Percentiles rank a stretch among this genome's conserved stretches.
These are phyloP conservation scores for Paralichthys olivaceus DNA, from an alignment of 2,113 vertebrate species.

Conservation along the genomic window DNA sequence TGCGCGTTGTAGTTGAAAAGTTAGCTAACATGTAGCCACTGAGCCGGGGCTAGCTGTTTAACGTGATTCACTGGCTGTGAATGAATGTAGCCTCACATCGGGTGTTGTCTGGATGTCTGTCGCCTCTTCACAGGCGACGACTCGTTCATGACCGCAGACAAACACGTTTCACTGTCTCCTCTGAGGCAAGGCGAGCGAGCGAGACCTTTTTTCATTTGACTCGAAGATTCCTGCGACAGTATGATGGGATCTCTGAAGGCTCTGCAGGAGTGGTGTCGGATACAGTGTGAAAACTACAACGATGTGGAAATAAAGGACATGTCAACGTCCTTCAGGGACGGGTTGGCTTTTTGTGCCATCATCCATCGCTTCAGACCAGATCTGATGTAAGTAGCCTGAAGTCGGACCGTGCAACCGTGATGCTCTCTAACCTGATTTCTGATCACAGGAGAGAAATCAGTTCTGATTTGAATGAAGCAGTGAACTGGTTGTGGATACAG, in stretches of 20 bases:
- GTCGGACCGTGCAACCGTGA: background rate
- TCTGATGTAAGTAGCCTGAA: conserved; percentile 88
- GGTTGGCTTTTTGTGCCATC: conserved; percentile 95
- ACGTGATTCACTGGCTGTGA: conserved; percentile 44
- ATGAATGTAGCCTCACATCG: conserved; percentile 46
- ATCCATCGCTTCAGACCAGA: conserved; percentile 94
- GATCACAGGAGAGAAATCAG: too few relatives aligned
- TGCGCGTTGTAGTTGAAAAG: conserved; percentile 29
- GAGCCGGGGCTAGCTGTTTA: conserved; percentile 35
- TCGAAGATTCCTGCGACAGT: background rate
- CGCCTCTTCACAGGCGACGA: conserved; percentile 25
- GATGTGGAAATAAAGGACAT: conserved; percentile 92
- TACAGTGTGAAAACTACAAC: conserved; percentile 88
- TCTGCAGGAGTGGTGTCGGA: conserved; percentile 94
- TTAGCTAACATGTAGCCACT: conserved; percentile 35
- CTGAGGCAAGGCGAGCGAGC: too few relatives aligned
- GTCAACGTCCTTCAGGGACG: conserved; percentile 93
- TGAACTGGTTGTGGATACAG: too few relatives aligned
- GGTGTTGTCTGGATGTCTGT: conserved; percentile 63
- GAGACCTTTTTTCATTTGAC: background rate
- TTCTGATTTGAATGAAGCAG: too few relatives aligned
- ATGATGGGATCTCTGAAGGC: conserved; percentile 92
- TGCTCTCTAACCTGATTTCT: background rate
- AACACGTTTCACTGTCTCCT: conserved; percentile 6
- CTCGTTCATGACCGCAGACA: conserved; percentile 21